Evolutionary conservation across 2,797 vertebrate species (phyloP).

Genomic region (Phoeniculus purpureus): DNA sequence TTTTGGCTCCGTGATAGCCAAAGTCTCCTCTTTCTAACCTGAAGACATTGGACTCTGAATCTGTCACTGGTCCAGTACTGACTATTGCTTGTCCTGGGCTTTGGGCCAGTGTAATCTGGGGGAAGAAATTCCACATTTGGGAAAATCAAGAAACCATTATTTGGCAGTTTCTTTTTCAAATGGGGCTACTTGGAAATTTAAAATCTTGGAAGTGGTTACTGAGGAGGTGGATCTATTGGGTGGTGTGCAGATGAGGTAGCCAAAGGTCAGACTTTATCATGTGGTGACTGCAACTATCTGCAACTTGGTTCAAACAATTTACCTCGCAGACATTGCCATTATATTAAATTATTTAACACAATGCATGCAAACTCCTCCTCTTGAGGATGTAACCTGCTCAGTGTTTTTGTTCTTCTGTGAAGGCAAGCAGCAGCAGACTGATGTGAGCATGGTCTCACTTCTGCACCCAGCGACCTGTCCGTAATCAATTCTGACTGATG

Average conservation of each 20-base stretch:
- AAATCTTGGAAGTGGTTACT: conserved; percentile 43
- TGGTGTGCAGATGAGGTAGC: conserved; percentile 47
- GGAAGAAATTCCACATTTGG: conserved; percentile 56
- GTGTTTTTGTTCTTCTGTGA: not conserved
- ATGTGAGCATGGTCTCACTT: not conserved
- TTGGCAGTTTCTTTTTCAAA: conserved; percentile 52
- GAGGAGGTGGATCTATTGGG: conserved; percentile 55
- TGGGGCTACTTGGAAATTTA: conserved; percentile 12
- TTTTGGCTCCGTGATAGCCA: conserved; percentile 34
- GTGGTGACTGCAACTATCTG: conserved; percentile 12
- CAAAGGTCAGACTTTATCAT: conserved; percentile 40
- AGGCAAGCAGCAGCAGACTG: not conserved
- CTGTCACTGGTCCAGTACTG: conserved; percentile 22
- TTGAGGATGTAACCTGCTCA: not conserved
- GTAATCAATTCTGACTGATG: not conserved
- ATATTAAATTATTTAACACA: not conserved
- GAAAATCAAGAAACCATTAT: conserved; percentile 44
- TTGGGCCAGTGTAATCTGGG: conserved; percentile 24
- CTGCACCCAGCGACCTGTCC: not conserved
- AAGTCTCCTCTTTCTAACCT: conserved; percentile 42
- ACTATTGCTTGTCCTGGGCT: conserved; percentile 47
- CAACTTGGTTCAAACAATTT: not conserved
- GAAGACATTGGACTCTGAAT: conserved; percentile 17
- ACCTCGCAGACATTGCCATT: not conserved
- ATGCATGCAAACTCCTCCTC: not conserved